Evolutionary conservation across 2,797 vertebrate genomes (phyloP).

Genomic region (Lycodopsis pacificus): DNA sequence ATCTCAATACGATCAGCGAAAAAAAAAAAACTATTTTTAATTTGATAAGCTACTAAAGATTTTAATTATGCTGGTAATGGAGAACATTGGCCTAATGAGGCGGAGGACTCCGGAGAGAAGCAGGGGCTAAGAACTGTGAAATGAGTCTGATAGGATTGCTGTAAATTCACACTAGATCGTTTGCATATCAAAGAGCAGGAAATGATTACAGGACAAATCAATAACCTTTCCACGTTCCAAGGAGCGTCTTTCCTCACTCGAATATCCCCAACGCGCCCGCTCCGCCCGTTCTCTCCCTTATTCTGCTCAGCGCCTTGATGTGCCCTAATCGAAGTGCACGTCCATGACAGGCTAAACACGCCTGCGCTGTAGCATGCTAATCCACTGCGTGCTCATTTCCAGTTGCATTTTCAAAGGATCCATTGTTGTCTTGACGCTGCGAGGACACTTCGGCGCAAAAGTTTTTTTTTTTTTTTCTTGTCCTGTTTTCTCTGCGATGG

Average conservation of each 20-base stretch:
- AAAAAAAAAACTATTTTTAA: conserved; percentile 96
- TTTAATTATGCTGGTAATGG: conserved; percentile 99
- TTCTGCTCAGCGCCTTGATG: conserved; percentile 72
- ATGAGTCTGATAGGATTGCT: conserved; percentile 99
- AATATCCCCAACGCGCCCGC: conserved; percentile 64
- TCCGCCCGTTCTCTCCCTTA: conserved; percentile 70
- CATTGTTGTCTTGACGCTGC: conserved; percentile 54
- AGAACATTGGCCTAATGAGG: conserved; percentile 99
- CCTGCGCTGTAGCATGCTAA: conserved; percentile 62
- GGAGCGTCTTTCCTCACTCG: conserved; percentile 77
- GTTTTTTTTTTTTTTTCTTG: conserved; percentile 44
- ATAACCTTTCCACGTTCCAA: conserved; percentile 95
- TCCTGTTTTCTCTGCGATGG: conserved; percentile 62
- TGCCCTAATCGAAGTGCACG: conserved; percentile 72
- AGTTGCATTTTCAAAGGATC: conserved; percentile 48
- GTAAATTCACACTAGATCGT: conserved; percentile 99
- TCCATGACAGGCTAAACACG: conserved; percentile 77
- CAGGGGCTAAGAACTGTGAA: conserved; percentile 99
- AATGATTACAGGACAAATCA: conserved; percentile 99
- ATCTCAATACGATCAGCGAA: conserved; percentile 98
- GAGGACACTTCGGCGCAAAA: conserved; percentile 51
- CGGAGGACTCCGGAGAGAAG: conserved; percentile 97
- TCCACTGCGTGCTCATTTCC: conserved; percentile 38
- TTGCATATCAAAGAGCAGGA: conserved; percentile 99
- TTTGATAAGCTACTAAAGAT: conserved; percentile 99